These are phyloP conservation scores for Caenorhabditis inopinata DNA, from an alignment of 1,140 invertebrate species.

Conservation along the genomic window DNA sequence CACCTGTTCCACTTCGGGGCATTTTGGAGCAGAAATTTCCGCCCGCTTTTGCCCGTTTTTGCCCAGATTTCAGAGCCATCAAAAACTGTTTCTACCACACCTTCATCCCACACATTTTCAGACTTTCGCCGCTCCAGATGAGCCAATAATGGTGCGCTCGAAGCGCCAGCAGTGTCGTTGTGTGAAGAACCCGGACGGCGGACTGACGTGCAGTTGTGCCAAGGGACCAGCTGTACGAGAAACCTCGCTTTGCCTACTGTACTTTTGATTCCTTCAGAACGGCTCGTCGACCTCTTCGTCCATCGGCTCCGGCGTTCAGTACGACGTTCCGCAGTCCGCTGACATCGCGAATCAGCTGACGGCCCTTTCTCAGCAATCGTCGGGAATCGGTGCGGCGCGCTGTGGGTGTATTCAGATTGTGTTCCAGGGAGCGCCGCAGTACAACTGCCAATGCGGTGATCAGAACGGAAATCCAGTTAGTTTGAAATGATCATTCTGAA, in stretches of 20 bases:
- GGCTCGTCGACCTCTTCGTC: not conserved
- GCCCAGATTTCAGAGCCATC: too few relatives aligned
- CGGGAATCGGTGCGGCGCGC: not conserved
- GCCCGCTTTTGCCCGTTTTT: too few relatives aligned
- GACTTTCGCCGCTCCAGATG: slow-evolving; percentile 6
- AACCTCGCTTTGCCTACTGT: too few relatives aligned
- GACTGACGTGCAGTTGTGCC: slow-evolving; percentile 39
- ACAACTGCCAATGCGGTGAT: slow-evolving; percentile 41
- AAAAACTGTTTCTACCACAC: too few relatives aligned
- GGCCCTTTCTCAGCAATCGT: not conserved
- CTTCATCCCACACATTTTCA: too few relatives aligned
- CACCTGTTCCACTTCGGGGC: too few relatives aligned
- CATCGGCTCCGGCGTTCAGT: not conserved
- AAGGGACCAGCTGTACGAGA: slow-evolving; percentile 38
- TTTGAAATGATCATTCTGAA: not conserved
- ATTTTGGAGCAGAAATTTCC: too few relatives aligned
- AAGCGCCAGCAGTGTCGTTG: slow-evolving; percentile 42
- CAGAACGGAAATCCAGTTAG: slow-evolving; percentile 37
- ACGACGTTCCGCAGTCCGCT: slow-evolving; percentile 9
- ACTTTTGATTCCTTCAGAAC: not conserved
- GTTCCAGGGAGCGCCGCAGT: slow-evolving; percentile 38
- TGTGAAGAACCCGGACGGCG: slow-evolving; percentile 36
- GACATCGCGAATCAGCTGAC: slow-evolving; percentile 4
- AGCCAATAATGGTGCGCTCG: slow-evolving; percentile 32
- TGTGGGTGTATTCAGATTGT: slow-evolving; percentile 43